Evolutionary conservation across 2,797 vertebrate genomes (phyloP).

Genomic region (Paratrypauchen microcephalus): DNA sequence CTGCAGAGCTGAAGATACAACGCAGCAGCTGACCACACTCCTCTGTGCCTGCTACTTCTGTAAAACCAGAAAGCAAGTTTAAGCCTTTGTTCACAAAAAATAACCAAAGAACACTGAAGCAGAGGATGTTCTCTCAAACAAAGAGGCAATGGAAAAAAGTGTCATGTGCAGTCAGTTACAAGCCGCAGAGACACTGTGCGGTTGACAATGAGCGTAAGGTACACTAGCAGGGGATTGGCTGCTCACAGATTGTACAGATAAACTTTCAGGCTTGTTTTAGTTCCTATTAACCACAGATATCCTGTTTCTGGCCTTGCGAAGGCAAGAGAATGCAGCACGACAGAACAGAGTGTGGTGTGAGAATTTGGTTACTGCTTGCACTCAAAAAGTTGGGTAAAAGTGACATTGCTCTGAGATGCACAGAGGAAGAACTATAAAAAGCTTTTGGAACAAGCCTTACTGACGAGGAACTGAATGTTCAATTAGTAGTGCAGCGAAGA

Average conservation of each 20-base stretch:
- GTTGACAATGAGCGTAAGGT: slow-evolving; percentile 77
- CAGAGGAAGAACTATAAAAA: not conserved
- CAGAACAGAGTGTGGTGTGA: slow-evolving; percentile 35
- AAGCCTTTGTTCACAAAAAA: not conserved
- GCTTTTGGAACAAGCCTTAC: not conserved
- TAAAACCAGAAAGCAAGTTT: slow-evolving; percentile 27
- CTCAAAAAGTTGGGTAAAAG: slow-evolving; percentile 1
- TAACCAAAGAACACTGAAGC: slow-evolving; percentile 4
- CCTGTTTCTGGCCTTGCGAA: slow-evolving; percentile 78
- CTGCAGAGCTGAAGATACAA: slow-evolving; percentile 82
- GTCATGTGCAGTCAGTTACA: slow-evolving; percentile 65
- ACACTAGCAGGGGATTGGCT: slow-evolving; percentile 83
- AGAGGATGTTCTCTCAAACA: slow-evolving; percentile 29
- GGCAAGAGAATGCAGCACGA: slow-evolving; percentile 42
- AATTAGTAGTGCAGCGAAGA: slow-evolving; percentile 3
- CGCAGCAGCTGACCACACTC: slow-evolving; percentile 88
- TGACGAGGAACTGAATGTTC: slow-evolving; percentile 54
- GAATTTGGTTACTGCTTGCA: slow-evolving; percentile 23
- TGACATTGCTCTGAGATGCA: slow-evolving; percentile 3
- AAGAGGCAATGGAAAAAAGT: slow-evolving; percentile 45
- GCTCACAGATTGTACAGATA: slow-evolving; percentile 70
- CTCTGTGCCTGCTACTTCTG: slow-evolving; percentile 88
- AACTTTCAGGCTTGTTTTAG: slow-evolving; percentile 73
- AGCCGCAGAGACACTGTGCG: slow-evolving; percentile 74
- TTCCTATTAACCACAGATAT: slow-evolving; percentile 80